Evolutionary conservation across 53 echinoderm and acorn worm genomes (phyloP), one percentile per base, ranked within the genome.

Genomic region (Paelopatides confundens): DNA sequence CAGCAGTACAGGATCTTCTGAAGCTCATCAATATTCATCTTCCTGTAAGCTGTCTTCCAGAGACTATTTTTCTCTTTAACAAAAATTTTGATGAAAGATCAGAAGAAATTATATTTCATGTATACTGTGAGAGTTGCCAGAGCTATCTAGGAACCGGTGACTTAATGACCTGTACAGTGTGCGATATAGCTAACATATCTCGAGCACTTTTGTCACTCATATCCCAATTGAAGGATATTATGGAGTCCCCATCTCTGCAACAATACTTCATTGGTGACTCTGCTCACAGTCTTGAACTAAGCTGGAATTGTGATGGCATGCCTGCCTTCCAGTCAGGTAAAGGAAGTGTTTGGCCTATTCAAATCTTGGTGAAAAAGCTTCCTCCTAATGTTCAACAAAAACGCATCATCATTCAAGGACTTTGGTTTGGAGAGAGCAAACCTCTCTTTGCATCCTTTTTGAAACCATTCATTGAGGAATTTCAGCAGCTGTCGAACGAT

Each of bases 261-360:
- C 30, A 48, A 24, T 78, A 78, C 53, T 78, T 78, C 30, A 43
- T 28, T 78, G 51, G 51, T 26, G 23, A 52, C 14, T 31, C 8
- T 0, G 29, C 27, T 30, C 27, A 7, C 53, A 13, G 54, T 21
- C 21, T 65, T 21, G 65, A 65, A 26, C 14, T 65, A 7, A 14
- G n/a, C 5, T 87, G 77, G 85, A 92, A 92, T 48, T 85, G 88
- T 66, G 86, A 89, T 86, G 92, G 86, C 17, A 69, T 86, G 34
- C 89, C 89, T 43, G 92, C 81, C 1, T 92, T 92, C 70, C 77
- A 86, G 47, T 85, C 92, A 2, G 78, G 86, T 3, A 28, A 23
- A 37, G 76, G 65, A 35, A 89, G 77, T 34, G 35, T 89, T 23
- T 89, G 89, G 92, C 92, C 86, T 4, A 68, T 92, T 27, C 86